Percentiles rank a stretch among this genome's conserved stretches.
Conservation (phyloP, 2,888 invertebrate genomes). For the Litoditis marina region DNA sequence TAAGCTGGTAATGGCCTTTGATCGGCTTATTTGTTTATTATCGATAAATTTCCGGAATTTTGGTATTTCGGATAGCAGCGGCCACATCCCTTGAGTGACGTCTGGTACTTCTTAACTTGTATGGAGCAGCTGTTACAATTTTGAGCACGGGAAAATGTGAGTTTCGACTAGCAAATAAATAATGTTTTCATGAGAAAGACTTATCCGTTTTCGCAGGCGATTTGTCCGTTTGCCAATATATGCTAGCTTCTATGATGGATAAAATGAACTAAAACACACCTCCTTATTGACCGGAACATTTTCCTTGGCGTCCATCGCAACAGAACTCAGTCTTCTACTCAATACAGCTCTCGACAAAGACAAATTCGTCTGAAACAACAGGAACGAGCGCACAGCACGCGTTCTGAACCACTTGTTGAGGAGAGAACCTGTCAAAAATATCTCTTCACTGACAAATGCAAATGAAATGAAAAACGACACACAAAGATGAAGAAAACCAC, state of each 20-base stretch:
- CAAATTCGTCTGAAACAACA: background rate
- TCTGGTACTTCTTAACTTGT: no score
- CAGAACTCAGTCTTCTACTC: background rate
- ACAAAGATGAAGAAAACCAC: no score
- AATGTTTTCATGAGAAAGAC: no score
- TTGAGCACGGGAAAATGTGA: no score
- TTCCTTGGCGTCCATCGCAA: background rate
- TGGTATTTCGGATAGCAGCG: background rate
- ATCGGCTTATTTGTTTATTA: background rate
- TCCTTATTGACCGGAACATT: background rate
- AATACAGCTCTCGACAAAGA: background rate
- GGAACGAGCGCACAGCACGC: background rate
- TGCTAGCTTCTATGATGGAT: no score
- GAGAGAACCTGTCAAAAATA: background rate
- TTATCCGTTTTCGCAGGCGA: no score
- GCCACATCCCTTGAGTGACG: no score
- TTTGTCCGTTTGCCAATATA: no score
- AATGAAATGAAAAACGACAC: no score
- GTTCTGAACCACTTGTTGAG: background rate
- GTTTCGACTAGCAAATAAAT: no score
- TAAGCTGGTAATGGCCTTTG: background rate
- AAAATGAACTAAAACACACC: background rate
- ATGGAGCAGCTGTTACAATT: no score
- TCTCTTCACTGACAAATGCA: no score
- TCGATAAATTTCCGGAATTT: background rate